Percentiles rank a stretch among this genome's conserved stretches.
phyloP scores from a whole-genome alignment of 1,140 invertebrate species.

The Babylonia areolata region DNA sequence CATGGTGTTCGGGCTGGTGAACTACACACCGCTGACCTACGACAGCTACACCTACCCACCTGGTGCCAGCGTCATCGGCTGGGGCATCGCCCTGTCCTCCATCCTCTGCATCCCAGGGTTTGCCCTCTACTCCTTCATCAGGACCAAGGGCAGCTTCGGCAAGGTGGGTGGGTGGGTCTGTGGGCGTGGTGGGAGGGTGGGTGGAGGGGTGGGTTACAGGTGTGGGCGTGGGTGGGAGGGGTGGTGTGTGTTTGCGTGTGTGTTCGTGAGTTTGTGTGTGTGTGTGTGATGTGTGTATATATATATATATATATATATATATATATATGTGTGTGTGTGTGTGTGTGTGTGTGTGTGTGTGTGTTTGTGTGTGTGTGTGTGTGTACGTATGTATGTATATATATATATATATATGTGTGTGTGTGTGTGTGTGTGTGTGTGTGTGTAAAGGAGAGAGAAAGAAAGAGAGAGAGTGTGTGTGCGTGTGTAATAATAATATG shows the following conservation, averaged over 20 bases:
- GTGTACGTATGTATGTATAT: too few relatives aligned
- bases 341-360: too few relatives aligned
- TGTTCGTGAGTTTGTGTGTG: neutral
- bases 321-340: too few relatives aligned
- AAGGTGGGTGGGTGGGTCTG: conserved; percentile 53
- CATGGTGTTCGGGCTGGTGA: conserved; percentile 91
- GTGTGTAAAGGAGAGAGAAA: too few relatives aligned
- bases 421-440: too few relatives aligned
- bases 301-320: too few relatives aligned
- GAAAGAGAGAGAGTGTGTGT: too few relatives aligned
- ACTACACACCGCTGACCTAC: conserved; percentile 91
- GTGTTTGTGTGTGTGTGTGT: too few relatives aligned
- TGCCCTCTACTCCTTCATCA: conserved; percentile 60
- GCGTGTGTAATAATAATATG: too few relatives aligned
- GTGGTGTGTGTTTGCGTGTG: neutral
- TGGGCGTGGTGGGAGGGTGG: neutral
- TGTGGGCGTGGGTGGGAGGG: neutral
- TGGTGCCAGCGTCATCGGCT: conserved; percentile 95
- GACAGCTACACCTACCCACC: conserved; percentile 91
- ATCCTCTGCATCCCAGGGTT: conserved; percentile 88
- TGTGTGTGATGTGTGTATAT: too few relatives aligned
- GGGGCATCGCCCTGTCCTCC: conserved; percentile 93
- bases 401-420: too few relatives aligned
- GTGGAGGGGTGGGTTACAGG: neutral
- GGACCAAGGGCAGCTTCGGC: conserved; percentile 52